phyloP scores from a whole-genome alignment of 2,113 vertebrate genomes.

The Crypturellus undulatus region DNA sequence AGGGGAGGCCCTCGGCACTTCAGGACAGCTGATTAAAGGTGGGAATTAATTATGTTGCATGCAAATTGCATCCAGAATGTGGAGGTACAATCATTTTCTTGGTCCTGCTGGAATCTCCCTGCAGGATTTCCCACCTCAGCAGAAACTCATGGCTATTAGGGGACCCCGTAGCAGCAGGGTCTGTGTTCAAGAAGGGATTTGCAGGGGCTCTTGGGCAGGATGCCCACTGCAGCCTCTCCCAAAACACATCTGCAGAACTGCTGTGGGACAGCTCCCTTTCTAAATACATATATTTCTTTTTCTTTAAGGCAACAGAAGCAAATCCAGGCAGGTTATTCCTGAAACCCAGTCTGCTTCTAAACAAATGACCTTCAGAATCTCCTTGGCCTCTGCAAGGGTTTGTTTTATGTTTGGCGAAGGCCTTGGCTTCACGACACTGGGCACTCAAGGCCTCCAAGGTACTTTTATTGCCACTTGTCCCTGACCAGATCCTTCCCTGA shows the following conservation, averaged over 20 bases:
- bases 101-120: too few species aligned
- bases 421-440: neutral
- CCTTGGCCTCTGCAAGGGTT: slow-evolving; percentile 11
- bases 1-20: neutral
- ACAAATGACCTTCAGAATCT: neutral
- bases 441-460: neutral
- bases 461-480: slow-evolving; percentile 30
- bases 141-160: too few species aligned
- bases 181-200: neutral
- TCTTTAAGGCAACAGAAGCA: neutral
- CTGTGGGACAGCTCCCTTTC: accelerated
- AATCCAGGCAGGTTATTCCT: neutral
- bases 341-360: accelerated
- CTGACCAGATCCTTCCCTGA: neutral
- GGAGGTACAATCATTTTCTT: too few species aligned
- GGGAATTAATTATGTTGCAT: accelerated
- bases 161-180: too few species aligned
- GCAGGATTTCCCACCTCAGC: too few species aligned
- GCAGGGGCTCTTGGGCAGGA: too few species aligned
- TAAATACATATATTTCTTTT: neutral
- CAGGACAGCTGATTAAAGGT: accelerated
- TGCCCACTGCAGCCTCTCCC: neutral
- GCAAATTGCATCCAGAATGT: accelerated
- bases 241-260: accelerated
- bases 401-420: slow-evolving; percentile 3